These are phyloP conservation scores for Eristalis intricaria DNA, from an alignment of 2,888 invertebrate genomes.

Conservation along the genomic window DNA sequence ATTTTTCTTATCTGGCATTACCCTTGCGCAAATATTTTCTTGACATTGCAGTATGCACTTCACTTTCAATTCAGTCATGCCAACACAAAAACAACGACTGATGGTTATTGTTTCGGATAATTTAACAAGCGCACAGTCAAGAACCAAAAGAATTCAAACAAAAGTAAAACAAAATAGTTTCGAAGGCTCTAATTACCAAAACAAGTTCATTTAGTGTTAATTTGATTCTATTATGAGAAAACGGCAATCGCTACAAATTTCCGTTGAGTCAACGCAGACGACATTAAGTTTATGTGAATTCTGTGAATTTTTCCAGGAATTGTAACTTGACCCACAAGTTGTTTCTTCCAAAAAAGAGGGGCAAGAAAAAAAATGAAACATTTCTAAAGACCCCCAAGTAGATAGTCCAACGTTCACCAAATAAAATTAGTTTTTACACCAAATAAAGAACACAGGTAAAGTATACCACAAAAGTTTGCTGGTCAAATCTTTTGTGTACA, in stretches of 20 bases:
- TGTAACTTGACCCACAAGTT: constrained; percentile 51
- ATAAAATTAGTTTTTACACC: constrained; percentile 52
- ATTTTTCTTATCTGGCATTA: background rate
- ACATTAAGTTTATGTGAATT: constrained; percentile 23
- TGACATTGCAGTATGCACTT: constrained; percentile 21
- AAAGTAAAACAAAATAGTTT: constrained; percentile 17
- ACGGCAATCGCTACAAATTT: background rate
- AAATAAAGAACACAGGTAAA: constrained; percentile 69
- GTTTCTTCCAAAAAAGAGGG: constrained; percentile 25
- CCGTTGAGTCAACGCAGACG: background rate
- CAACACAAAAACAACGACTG: constrained; percentile 8
- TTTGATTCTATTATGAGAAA: constrained; percentile 27
- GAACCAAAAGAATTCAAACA: constrained; percentile 18
- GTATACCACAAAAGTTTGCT: constrained; percentile 69
- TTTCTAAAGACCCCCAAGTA: constrained; percentile 36
- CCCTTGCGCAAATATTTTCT: constrained; percentile 4
- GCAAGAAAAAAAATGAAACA: constrained; percentile 32
- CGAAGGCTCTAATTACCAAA: constrained; percentile 1
- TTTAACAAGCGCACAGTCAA: constrained; percentile 37
- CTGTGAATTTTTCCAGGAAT: constrained; percentile 44
- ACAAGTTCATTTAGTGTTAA: constrained; percentile 1
- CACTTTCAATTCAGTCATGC: constrained; percentile 37
- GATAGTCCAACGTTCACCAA: constrained; percentile 54
- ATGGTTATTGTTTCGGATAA: constrained; percentile 39
- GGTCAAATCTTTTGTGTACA: constrained; percentile 69